These are phyloP conservation scores for Anoplophora glabripennis DNA, from an alignment of 1,140 invertebrate species.

Conservation along the genomic window DNA sequence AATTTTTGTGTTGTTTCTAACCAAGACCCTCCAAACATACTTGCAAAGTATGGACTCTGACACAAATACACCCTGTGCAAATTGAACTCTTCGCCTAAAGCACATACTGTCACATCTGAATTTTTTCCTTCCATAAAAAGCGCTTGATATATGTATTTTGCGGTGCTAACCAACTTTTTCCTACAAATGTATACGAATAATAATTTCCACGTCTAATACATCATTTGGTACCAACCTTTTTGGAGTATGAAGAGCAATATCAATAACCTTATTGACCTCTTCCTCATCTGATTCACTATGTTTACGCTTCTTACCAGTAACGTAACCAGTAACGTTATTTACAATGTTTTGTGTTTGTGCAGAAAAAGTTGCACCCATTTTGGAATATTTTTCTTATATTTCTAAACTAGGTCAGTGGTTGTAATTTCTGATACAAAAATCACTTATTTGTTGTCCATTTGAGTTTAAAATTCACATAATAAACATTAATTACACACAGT, in stretches of 20 bases:
- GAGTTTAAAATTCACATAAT: too few relatives aligned
- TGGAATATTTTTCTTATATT: not conserved
- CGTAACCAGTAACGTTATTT: constrained; percentile 38
- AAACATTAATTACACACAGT: too few relatives aligned
- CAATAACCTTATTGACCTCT: constrained; percentile 46
- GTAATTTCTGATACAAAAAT: too few relatives aligned
- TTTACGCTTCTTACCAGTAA: constrained; percentile 44
- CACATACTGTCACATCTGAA: constrained; percentile 72
- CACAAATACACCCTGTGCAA: constrained; percentile 77
- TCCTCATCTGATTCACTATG: constrained; percentile 42
- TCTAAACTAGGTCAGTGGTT: too few relatives aligned
- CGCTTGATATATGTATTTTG: constrained; percentile 77
- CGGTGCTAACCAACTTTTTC: constrained; percentile 69
- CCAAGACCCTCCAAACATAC: constrained; percentile 84
- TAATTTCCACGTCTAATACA: not conserved
- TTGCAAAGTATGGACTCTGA: constrained; percentile 79
- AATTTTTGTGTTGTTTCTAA: constrained; percentile 66
- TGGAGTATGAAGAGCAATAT: constrained; percentile 46
- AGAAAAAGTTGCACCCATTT: constrained; percentile 35
- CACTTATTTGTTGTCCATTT: too few relatives aligned
- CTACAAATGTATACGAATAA: constrained; percentile 49
- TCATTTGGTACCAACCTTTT: constrained; percentile 40
- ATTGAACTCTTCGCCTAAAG: constrained; percentile 70
- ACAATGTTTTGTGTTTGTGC: constrained; percentile 30
- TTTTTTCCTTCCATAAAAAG: constrained; percentile 74